These are phyloP conservation scores for Mola mola DNA, from an alignment of 2,113 vertebrate genomes.

Conservation along the genomic window DNA sequence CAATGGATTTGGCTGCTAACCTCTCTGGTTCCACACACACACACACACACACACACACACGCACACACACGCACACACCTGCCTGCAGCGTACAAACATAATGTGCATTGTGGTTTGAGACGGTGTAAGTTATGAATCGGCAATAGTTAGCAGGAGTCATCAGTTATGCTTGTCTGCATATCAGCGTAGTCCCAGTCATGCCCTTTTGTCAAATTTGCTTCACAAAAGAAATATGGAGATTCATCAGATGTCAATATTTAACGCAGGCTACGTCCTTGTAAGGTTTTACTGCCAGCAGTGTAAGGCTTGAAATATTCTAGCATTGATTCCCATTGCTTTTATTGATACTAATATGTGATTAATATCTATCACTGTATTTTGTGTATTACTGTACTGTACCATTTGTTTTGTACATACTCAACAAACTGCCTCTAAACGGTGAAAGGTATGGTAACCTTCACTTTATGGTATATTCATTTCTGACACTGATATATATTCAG, in stretches of 20 bases:
- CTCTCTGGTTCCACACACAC: constrained; percentile 45
- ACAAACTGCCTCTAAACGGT: no score
- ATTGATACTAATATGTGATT: no score
- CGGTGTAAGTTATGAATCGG: constrained; percentile 40
- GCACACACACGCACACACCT: constrained; percentile 17
- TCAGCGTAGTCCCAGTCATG: constrained; percentile 4
- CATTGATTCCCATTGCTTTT: no score
- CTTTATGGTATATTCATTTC: no score
- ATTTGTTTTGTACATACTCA: no score
- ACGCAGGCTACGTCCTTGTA: constrained; percentile 12
- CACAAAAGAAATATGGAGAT: background rate
- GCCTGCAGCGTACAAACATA: constrained; percentile 16
- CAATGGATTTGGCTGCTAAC: no score
- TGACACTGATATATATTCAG: no score
- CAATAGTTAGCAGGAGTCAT: constrained; percentile 26
- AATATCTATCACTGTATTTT: no score
- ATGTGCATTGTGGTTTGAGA: no score
- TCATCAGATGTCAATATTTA: constrained; percentile 11
- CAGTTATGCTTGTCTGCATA: constrained; percentile 24
- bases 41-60: constrained; percentile 20
- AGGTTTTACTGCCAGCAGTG: background rate
- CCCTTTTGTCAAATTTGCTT: constrained; percentile 27
- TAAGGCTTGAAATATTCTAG: no score
- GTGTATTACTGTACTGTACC: no score
- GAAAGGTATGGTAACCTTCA: no score